Conservation (phyloP, 2,888 invertebrate genomes). For the Drosophila robusta region DNA sequence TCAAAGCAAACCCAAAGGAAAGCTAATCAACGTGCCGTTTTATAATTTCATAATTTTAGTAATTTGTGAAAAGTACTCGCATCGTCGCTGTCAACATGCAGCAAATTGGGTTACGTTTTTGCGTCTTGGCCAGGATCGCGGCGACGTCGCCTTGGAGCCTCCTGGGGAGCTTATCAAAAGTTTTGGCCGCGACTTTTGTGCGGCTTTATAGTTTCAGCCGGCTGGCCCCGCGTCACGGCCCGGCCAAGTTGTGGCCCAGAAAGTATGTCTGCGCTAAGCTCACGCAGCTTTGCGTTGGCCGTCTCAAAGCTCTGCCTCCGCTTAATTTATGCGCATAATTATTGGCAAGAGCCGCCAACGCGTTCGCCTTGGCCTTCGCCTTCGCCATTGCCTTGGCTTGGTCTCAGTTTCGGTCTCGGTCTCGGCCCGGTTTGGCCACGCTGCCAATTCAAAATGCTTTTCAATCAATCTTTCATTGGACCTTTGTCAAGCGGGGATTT, state of each 20-base stretch:
- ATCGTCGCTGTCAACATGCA: conserved; percentile 26
- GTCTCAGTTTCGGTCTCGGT: background rate
- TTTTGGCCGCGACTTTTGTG: conserved; percentile 34
- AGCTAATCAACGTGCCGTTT: conserved; percentile 68
- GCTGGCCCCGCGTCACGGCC: background rate
- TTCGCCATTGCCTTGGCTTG: background rate
- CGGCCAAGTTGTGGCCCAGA: conserved; percentile 15
- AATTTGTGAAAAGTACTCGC: conserved; percentile 53
- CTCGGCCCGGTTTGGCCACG: conserved; percentile 1
- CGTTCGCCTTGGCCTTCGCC: conserved; percentile 1
- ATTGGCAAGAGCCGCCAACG: conserved; percentile 32
- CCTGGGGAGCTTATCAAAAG: conserved; percentile 22
- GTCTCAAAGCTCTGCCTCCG: conserved; percentile 37
- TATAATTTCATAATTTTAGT: conserved; percentile 71
- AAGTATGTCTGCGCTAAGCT: conserved; percentile 20
- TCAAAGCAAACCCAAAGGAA: conserved; percentile 54
- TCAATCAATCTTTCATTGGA: conserved; percentile 78
- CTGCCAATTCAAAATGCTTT: conserved; percentile 69
- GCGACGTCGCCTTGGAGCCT: conserved; percentile 1
- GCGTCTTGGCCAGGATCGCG: conserved; percentile 3
- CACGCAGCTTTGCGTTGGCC: conserved; percentile 28
- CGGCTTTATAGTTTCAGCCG: conserved; percentile 56
- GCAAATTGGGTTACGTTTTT: background rate
- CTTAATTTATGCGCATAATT: conserved; percentile 78
- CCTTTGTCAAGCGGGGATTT: conserved; percentile 75